Evolutionary conservation across 2,113 vertebrate species (phyloP).

Genomic region (Pelodiscus sinensis): DNA sequence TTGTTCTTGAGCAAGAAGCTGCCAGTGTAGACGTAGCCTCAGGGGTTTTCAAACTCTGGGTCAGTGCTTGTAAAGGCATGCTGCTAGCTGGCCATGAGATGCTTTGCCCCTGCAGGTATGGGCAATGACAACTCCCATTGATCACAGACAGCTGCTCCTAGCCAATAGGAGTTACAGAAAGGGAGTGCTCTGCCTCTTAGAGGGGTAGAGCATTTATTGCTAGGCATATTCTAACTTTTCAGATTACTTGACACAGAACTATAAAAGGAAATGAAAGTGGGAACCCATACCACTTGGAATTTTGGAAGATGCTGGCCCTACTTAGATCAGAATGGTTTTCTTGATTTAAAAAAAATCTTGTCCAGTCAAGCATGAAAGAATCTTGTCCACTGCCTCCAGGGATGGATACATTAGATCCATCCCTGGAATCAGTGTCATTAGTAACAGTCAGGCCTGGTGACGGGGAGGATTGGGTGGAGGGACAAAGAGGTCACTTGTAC

Average conservation of each 20-base stretch:
- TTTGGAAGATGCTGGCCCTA: neutral
- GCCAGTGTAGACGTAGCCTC: no score
- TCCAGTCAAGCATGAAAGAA: neutral
- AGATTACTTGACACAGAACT: neutral
- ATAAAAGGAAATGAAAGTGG: neutral
- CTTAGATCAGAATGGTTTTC: neutral
- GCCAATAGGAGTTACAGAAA: no score
- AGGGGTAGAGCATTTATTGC: neutral
- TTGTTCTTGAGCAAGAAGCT: no score
- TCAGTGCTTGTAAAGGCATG: no score
- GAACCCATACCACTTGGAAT: neutral
- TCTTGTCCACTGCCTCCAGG: no score
- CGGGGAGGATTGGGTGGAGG: no score
- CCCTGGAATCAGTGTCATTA: neutral
- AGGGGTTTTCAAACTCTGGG: no score
- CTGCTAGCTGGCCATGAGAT: no score
- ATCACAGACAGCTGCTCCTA: no score
- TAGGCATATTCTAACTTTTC: neutral
- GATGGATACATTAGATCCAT: neutral
- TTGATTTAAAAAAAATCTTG: neutral
- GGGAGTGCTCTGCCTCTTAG: neutral
- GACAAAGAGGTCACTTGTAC: no score
- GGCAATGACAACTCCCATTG: no score
- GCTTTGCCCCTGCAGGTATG: no score
- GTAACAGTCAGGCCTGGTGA: neutral